Evolutionary conservation across 1,140 invertebrate species (phyloP).

Genomic region (Sipha flava): DNA sequence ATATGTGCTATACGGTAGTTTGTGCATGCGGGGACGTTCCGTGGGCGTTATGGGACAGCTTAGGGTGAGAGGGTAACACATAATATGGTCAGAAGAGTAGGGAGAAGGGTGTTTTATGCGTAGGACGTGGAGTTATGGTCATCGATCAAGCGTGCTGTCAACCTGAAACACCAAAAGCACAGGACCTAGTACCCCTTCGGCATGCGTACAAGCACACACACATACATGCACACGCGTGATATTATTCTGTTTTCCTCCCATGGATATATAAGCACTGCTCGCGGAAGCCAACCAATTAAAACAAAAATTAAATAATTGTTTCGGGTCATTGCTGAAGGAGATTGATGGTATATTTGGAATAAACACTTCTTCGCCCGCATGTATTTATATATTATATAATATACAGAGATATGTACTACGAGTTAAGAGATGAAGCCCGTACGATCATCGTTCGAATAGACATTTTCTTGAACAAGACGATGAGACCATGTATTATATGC

Average conservation of each 20-base stretch:
- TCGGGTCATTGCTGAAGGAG: conserved; percentile 32
- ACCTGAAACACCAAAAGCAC: conserved; percentile 22
- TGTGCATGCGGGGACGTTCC: not conserved
- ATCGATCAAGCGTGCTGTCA: conserved; percentile 28
- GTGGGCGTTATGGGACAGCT: not conserved
- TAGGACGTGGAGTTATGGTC: conserved; percentile 10
- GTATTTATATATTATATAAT: not conserved
- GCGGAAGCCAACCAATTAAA: conserved; percentile 32
- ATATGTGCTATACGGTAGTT: not conserved
- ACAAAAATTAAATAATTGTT: conserved; percentile 33
- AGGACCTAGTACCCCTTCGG: conserved; percentile 9
- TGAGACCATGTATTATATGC: too few species aligned
- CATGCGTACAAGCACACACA: not conserved
- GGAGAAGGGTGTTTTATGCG: not conserved
- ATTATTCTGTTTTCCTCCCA: conserved; percentile 28
- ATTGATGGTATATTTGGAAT: conserved; percentile 20
- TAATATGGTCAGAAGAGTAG: not conserved
- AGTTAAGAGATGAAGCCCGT: not conserved
- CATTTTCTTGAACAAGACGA: not conserved
- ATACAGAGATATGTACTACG: not conserved
- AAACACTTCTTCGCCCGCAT: conserved; percentile 1
- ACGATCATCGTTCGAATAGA: not conserved
- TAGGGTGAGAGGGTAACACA: not conserved
- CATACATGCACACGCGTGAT: not conserved
- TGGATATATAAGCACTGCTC: conserved; percentile 2